Percentiles rank a stretch among this genome's conserved stretches.
phyloP scores from a whole-genome alignment of 2,797 vertebrate genomes.

The Sebastolobus altivelis region DNA sequence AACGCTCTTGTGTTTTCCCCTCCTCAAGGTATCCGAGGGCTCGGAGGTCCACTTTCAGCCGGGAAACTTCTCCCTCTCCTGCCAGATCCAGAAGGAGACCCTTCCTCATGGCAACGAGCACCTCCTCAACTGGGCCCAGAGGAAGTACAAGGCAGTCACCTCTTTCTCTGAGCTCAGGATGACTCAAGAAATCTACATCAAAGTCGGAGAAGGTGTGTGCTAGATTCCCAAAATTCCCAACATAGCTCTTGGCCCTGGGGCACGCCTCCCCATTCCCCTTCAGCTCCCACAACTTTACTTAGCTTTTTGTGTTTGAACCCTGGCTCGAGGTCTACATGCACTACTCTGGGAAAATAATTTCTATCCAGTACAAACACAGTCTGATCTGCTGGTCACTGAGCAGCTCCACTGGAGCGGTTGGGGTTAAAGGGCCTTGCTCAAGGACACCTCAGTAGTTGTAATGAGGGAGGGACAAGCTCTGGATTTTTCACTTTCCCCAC shows the following conservation, averaged over 20 bases:
- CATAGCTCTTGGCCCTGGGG: conserved; percentile 54
- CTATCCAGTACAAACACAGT: background rate
- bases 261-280: conserved; percentile 40
- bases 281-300: conserved; percentile 53
- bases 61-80: conserved; percentile 89
- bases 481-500: no score
- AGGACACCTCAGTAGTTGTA: no score
- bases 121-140: conserved; percentile 92
- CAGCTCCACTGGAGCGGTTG: background rate
- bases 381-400: background rate
- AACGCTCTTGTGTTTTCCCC: conserved; percentile 31
- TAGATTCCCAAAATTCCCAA: conserved; percentile 60
- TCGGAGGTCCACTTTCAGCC: conserved; percentile 89
- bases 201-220: conserved; percentile 96
- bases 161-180: conserved; percentile 97
- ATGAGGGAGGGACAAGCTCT: no score
- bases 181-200: conserved; percentile 94
- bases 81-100: conserved; percentile 81
- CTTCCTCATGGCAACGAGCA: conserved; percentile 92
- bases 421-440: background rate
- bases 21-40: conserved; percentile 88
- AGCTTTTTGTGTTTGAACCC: conserved; percentile 57
- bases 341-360: conserved; percentile 30
- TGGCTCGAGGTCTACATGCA: conserved; percentile 44
- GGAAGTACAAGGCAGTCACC: conserved; percentile 92